These are phyloP conservation scores for Callipepla squamata DNA, from an alignment of 2,113 vertebrate species.

Conservation along the genomic window DNA sequence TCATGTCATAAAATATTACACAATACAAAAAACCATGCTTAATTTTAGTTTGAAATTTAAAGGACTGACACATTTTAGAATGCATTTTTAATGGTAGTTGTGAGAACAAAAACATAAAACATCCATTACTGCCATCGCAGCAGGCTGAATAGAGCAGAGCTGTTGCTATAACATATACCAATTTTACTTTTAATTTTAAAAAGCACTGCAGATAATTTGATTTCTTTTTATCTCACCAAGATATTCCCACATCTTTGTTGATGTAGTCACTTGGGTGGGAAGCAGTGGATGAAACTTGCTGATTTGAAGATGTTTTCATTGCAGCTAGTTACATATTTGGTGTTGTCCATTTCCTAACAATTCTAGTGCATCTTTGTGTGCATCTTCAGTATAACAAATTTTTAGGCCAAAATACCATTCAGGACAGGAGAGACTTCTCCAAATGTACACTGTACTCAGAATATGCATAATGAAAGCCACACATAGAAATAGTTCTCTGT, in stretches of 20 bases:
- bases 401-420: background rate
- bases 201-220: background rate
- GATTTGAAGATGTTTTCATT: background rate
- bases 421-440: rapidly evolving
- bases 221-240: background rate
- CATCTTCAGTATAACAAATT: background rate
- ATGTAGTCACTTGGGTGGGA: rapidly evolving
- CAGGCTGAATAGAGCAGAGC: background rate
- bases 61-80: background rate
- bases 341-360: background rate
- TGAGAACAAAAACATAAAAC: background rate
- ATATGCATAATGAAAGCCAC: background rate
- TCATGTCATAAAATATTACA: background rate
- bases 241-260: background rate
- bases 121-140: background rate
- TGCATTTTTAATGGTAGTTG: background rate
- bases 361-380: background rate
- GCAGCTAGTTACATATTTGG: background rate
- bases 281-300: background rate
- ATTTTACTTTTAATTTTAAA: background rate
- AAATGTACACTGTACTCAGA: background rate
- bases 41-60: background rate
- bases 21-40: background rate
- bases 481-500: background rate
- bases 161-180: background rate